Evolutionary conservation across 1,140 invertebrate genomes (phyloP).

Genomic region (Caligus rogercresseyi): DNA sequence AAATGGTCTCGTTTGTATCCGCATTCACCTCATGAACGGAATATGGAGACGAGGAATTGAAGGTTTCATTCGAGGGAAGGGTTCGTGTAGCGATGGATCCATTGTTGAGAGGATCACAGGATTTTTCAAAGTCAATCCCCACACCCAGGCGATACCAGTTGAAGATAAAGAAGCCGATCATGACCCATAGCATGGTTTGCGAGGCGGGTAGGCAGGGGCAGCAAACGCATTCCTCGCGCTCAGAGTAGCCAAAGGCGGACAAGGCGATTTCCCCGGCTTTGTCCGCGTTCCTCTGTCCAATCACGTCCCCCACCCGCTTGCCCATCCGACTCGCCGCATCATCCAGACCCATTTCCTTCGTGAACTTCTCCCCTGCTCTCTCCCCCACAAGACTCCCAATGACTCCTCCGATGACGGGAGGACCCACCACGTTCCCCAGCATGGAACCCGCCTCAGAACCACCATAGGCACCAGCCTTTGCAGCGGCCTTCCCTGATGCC

Average conservation of each 20-base stretch:
- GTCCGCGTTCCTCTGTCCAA: conserved; percentile 2
- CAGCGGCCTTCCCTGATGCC: conserved; percentile 4
- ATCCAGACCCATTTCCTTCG: conserved; percentile 10
- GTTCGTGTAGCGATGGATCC: background rate
- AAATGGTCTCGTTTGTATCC: background rate
- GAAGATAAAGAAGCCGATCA: conserved; percentile 8
- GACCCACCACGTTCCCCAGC: conserved; percentile 12
- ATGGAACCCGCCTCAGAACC: conserved; percentile 18
- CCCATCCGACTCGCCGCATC: conserved; percentile 2
- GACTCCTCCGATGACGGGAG: conserved; percentile 14
- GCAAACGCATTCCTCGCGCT: conserved; percentile 14
- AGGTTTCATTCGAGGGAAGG: background rate
- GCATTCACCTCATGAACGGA: background rate
- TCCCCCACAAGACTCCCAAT: conserved; percentile 17
- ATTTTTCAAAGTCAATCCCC: conserved; percentile 2
- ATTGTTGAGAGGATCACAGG: background rate
- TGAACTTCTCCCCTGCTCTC: conserved; percentile 10
- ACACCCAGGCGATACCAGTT: conserved; percentile 12
- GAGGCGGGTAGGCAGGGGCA: conserved; percentile 18
- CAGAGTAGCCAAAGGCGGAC: conserved; percentile 15
- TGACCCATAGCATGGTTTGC: conserved; percentile 7
- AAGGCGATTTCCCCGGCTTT: conserved; percentile 12
- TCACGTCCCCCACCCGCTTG: background rate
- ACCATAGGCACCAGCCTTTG: conserved; percentile 16
- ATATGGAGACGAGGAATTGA: background rate